A percentile compares a stretch with the other conserved stretches of the same genome.
Evolutionary conservation across 2,888 invertebrate species (phyloP).

Genomic region (Drosophila sordidapex): DNA sequence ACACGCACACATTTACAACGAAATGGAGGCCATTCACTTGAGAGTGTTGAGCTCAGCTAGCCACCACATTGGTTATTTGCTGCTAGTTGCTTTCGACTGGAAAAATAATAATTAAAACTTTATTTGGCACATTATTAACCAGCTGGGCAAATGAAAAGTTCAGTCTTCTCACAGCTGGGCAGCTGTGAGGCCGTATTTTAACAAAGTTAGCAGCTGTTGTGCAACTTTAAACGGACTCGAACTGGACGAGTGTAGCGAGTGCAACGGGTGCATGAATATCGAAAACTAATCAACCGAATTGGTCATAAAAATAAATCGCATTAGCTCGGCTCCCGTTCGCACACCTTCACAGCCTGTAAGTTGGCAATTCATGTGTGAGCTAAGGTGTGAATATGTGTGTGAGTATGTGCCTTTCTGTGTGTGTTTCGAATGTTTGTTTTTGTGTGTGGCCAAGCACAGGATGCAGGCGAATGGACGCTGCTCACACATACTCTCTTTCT

Average conservation of each 20-base stretch:
- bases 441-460: constrained; percentile 12
- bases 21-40: constrained; percentile 2
- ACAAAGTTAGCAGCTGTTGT: constrained; percentile 41
- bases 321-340: constrained; percentile 51
- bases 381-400: background rate
- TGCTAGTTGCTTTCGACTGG: constrained; percentile 21
- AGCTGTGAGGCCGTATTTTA: constrained; percentile 19
- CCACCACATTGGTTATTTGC: constrained; percentile 21
- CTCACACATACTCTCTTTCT: constrained; percentile 3
- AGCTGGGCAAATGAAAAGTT: constrained; percentile 41
- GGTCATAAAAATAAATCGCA: constrained; percentile 80
- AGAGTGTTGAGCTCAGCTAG: constrained; percentile 24
- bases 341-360: constrained; percentile 70
- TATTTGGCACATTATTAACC: constrained; percentile 46
- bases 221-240: constrained; percentile 64
- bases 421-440: background rate
- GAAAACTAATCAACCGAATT: constrained; percentile 81
- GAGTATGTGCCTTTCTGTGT: constrained; percentile 1
- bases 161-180: constrained; percentile 8
- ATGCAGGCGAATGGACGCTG: constrained; percentile 31
- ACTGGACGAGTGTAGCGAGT: constrained; percentile 39
- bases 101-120: constrained; percentile 65
- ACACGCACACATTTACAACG: background rate
- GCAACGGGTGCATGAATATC: constrained; percentile 70
- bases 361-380: constrained; percentile 61